Base-by-base conservation (phyloP, 2,888 invertebrate species). In the Hoplodrina blanda region DNA sequence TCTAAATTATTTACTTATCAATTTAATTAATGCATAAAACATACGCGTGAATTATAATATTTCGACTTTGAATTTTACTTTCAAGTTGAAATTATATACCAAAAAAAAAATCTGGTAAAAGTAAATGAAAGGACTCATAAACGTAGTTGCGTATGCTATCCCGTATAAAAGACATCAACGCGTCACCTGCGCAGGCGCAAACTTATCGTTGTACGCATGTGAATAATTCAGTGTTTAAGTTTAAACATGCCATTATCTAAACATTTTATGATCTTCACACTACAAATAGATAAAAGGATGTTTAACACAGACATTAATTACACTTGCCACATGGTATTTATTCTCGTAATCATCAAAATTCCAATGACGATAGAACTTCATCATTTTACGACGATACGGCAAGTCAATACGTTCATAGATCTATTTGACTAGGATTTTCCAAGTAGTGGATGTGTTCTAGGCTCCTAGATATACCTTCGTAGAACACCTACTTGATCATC, bases 131-230 rank as follows among this genome's bases (percentile, higher is more conserved):
- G 19, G 25, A 25, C 44, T 30, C 17, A 17, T 17, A 25, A 56
- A 61, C 41, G n/a, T 55, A 63, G 49, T 17, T 46, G 63, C 53
- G 55, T 15, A 63, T 53, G 41, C 57, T 56, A 33, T 33, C 61
- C 41, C 65, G 44, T 69, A 69, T 68, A 83, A 85, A 89, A 89
- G 89, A 89, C 87, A 80, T 87, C 87, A 87, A 87, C 87, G 87
- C 87, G 78, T 72, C 77, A 73, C 37, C 50, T 80, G 75, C 84
- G 80, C 69, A 20, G 13, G 55, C 82, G 73, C 73, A 73, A 57
- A 56, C 46, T 57, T 55, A 62, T 37, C 25, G 30, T 30, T 15
- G 20, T 49, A 20, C 41, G 37, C 55, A 53, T 61, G 67, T 44
- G 62, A 71, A 80, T 62, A 62, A 73, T 68, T 63, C 15, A 54